Evolutionary conservation across 2,797 vertebrate species (phyloP), one percentile per base, ranked within the genome.

Genomic region (Danio choprae): DNA sequence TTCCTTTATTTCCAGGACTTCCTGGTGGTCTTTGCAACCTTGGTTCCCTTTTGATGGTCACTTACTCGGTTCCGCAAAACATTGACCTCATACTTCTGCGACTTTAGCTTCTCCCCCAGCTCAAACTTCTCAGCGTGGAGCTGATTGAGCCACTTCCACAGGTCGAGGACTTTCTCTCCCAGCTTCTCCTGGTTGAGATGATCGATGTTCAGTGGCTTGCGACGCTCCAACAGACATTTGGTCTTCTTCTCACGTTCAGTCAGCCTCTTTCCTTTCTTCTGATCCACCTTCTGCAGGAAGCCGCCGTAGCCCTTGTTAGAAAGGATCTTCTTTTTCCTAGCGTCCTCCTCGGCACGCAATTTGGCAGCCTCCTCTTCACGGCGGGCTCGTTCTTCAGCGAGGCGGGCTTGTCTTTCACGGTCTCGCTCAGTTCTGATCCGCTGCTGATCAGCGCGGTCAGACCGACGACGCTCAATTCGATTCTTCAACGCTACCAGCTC

Each of bases 221-320:
- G 88, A 59, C 94, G 90, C 51, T 95, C 94, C 89, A 89, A 56
- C 79, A 95, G 84, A n/a, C 84, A 89, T 87, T 94, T 95, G 80
- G 88, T 95, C 89, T 95, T 95, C 89, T 95, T 94, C 80, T 95
- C 94, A 0, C 94, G 87, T 0, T 90, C 94, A 0, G 94, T 95
- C 77, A 94, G 87, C 87, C 91, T 95, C 89, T 94, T 95, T 68
- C 93, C 93, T 79, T 92, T 94, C 87, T 93, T 94, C 91, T 91
- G 93, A 80, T 95, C 94, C 41, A 89, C 92, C 80, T 93, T 95
- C 89, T 95, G 93, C 74, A 95, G 87, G 89, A 93, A 95, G 73
- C 94, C 92, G 0, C 93, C 93, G 0, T 92, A 95, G 0, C 92
- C 90, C 88, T 94, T 94, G 88, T 94, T 95, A 85, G 91, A 90